These are phyloP conservation scores for Siderastrea siderea DNA, from an alignment of 92 coral and sea anemone genomes.

Conservation along the genomic window DNA sequence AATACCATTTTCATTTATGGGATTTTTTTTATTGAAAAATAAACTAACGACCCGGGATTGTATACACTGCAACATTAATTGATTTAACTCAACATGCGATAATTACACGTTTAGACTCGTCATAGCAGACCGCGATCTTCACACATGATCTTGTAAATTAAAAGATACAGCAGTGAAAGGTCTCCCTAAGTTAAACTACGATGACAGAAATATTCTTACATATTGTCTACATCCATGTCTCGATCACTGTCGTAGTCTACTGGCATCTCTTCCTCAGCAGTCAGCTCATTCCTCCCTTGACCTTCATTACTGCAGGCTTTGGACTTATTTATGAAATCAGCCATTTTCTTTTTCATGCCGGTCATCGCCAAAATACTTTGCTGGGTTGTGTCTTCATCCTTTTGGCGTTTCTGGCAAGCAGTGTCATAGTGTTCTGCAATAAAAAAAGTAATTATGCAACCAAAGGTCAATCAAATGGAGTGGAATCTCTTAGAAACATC, in stretches of 20 bases:
- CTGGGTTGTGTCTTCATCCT: constrained; percentile 30
- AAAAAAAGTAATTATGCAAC: constrained; percentile 16
- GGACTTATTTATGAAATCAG: constrained; percentile 41
- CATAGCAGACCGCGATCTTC: too few relatives aligned
- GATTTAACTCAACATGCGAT: too few relatives aligned
- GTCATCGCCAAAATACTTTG: constrained; percentile 36
- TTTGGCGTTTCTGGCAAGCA: constrained; percentile 52
- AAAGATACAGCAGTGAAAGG: too few relatives aligned
- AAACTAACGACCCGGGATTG: too few relatives aligned
- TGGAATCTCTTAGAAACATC: neutral
- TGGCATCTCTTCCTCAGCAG: constrained; percentile 13
- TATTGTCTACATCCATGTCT: constrained; percentile 23
- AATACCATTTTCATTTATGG: too few relatives aligned
- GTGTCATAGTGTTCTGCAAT: constrained; percentile 62
- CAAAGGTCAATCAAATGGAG: neutral
- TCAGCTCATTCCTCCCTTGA: constrained; percentile 19
- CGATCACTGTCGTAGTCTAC: constrained; percentile 24
- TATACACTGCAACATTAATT: too few relatives aligned
- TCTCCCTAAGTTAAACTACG: too few relatives aligned
- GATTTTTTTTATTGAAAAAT: too few relatives aligned
- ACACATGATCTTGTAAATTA: too few relatives aligned
- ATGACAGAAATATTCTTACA: too few relatives aligned
- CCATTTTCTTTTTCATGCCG: constrained; percentile 49
- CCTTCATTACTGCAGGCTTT: constrained; percentile 10
- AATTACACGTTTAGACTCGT: too few relatives aligned